Conservation (phyloP, 2,797 vertebrate species). For the Euthynnus affinis region DNA sequence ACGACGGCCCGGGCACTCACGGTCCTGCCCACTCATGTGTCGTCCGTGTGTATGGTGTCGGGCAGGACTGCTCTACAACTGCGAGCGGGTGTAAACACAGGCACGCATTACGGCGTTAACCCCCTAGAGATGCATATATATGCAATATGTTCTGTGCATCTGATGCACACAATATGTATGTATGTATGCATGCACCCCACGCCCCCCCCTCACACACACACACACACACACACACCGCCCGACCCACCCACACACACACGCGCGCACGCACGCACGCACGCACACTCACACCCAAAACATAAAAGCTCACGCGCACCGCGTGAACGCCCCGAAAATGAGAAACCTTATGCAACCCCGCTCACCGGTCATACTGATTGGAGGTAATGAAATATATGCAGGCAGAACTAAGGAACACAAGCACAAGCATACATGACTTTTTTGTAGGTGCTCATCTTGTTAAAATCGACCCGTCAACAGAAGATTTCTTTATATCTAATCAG, state of each 20-base stretch:
- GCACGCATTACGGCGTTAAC: slow-evolving; percentile 20
- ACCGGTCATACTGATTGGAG: not conserved
- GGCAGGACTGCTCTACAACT: slow-evolving; percentile 67
- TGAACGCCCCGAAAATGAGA: not conserved
- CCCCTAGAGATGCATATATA: slow-evolving; percentile 19
- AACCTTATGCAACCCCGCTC: slow-evolving; percentile 41
- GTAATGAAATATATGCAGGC: not conserved
- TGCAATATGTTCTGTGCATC: slow-evolving; percentile 30
- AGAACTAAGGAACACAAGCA: not conserved
- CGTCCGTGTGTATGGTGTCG: slow-evolving; percentile 70
- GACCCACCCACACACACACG: too few relatives aligned
- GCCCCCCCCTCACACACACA: too few relatives aligned
- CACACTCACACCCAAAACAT: slow-evolving; percentile 9
- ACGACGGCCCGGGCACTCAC: slow-evolving; percentile 28
- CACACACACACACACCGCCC: too few relatives aligned
- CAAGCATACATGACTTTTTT: not conserved
- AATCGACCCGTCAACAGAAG: too few relatives aligned
- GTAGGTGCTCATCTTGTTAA: too few relatives aligned
- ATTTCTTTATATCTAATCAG: not conserved
- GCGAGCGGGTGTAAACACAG: slow-evolving; percentile 72
- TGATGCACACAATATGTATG: slow-evolving; percentile 6
- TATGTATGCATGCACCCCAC: too few relatives aligned
- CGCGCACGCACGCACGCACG: not conserved
- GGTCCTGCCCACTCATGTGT: slow-evolving; percentile 79
- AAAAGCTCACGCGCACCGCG: not conserved